A percentile compares a stretch with the other conserved stretches of the same genome.
Conservation (phyloP, 2,888 invertebrate species). For the Chymomyza procnemis region DNA sequence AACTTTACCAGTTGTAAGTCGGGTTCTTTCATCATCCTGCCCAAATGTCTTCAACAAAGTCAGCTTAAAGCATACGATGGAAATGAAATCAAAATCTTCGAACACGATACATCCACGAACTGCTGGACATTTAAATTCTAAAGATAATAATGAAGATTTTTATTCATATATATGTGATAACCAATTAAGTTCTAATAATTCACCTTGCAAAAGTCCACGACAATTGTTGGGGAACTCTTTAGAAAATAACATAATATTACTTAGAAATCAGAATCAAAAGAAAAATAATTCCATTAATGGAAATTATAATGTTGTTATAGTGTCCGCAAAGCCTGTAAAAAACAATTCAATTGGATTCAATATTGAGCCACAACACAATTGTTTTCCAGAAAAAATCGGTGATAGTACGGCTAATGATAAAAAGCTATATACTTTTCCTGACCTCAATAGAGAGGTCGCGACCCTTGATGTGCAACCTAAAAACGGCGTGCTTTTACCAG, state of each 20-base stretch:
- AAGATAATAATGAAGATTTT: slow-evolving; percentile 47
- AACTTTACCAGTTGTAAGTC: slow-evolving; percentile 21
- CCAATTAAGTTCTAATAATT: slow-evolving; percentile 73
- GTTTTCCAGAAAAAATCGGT: not conserved
- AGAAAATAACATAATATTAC: slow-evolving; percentile 22
- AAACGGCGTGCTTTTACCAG: not conserved
- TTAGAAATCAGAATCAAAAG: slow-evolving; percentile 10
- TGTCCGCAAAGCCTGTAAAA: slow-evolving; percentile 70
- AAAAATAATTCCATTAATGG: not conserved
- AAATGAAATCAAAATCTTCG: slow-evolving; percentile 23
- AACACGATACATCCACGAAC: slow-evolving; percentile 11
- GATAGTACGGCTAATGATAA: not conserved
- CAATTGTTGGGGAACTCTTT: slow-evolving; percentile 42
- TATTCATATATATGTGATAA: slow-evolving; percentile 76
- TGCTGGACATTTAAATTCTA: not conserved
- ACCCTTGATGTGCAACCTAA: slow-evolving; percentile 4
- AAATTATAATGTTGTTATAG: slow-evolving; percentile 45
- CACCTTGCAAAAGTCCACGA: slow-evolving; percentile 71
- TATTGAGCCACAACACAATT: slow-evolving; percentile 30
- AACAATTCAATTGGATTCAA: slow-evolving; percentile 71
- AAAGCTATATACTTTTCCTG: slow-evolving; percentile 10
- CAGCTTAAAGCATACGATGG: slow-evolving; percentile 6
- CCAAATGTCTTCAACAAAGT: slow-evolving; percentile 17
- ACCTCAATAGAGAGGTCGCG: slow-evolving; percentile 10
- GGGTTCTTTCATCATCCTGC: slow-evolving; percentile 20